Conservation (phyloP, 1,140 invertebrate species). For the Wiebesia pumilae region DNA sequence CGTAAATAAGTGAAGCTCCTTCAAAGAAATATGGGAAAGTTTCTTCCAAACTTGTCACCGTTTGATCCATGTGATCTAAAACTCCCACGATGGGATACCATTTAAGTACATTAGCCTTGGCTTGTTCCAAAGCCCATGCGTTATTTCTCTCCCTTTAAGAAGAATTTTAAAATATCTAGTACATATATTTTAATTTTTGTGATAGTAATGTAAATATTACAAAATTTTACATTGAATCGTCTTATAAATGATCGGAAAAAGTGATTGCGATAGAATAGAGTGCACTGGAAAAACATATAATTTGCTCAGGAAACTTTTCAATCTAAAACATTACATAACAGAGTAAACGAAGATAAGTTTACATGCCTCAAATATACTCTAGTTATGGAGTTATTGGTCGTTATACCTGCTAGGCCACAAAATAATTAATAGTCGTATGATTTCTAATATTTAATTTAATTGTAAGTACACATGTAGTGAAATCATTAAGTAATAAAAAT, state of each 20-base stretch:
- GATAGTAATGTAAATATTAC: background rate
- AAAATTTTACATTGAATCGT: background rate
- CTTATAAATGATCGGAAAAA: no score
- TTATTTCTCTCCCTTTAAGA: conserved; percentile 77
- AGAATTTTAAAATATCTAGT: background rate
- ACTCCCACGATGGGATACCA: conserved; percentile 82
- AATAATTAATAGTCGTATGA: background rate
- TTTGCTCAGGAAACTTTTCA: no score
- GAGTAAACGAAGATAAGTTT: no score
- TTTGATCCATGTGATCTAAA: conserved; percentile 79
- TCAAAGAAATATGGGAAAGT: conserved; percentile 79
- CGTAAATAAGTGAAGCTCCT: conserved; percentile 76
- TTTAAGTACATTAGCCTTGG: conserved; percentile 80
- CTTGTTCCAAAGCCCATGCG: conserved; percentile 78
- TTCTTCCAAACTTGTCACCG: conserved; percentile 77
- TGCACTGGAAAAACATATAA: no score
- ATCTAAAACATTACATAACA: no score
- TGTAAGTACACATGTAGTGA: background rate
- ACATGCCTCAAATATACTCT: background rate
- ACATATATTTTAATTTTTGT: background rate
- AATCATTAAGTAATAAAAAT: background rate
- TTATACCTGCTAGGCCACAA: conserved; percentile 34
- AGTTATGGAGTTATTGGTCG: background rate
- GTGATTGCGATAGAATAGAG: no score
- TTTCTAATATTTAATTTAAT: background rate